phyloP scores from a whole-genome alignment of 1,140 invertebrate genomes.

The Drosophila biarmipes region DNA sequence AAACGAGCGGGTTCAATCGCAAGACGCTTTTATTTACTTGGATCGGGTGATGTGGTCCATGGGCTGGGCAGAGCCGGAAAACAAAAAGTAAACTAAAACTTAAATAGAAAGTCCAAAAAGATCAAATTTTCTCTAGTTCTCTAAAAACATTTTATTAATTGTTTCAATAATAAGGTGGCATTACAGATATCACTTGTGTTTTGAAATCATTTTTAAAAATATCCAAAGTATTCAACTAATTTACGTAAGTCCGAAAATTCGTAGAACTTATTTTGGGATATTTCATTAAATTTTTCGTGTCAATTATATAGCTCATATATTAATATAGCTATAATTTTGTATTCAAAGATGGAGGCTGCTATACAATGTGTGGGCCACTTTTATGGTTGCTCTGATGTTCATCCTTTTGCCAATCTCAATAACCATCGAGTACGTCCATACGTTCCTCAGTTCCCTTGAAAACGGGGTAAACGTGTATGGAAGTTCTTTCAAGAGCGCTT shows the following conservation, averaged over 20 bases:
- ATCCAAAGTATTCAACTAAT: no score
- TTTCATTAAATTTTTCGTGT: no score
- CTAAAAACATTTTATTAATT: no score
- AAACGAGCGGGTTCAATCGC: slow-evolving; percentile 20
- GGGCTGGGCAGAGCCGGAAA: slow-evolving; percentile 44
- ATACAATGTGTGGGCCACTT: slow-evolving; percentile 18
- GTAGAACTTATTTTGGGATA: no score
- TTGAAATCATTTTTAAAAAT: no score
- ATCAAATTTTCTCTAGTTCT: no score
- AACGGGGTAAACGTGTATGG: slow-evolving; percentile 47
- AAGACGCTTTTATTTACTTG: slow-evolving; percentile 54
- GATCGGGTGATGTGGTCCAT: slow-evolving; percentile 28
- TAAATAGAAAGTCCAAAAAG: no score
- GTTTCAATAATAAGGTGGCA: no score
- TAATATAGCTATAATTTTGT: no score
- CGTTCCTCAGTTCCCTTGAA: slow-evolving; percentile 58
- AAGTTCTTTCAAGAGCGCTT: slow-evolving; percentile 37
- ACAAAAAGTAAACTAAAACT: not conserved
- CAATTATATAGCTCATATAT: not conserved
- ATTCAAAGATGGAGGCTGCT: not conserved
- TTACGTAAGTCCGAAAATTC: no score
- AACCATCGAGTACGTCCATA: slow-evolving; percentile 30
- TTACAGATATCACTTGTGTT: no score
- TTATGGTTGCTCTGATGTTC: not conserved
- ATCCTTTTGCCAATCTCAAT: slow-evolving; percentile 12